These are phyloP conservation scores for Aythya fuligula DNA, from an alignment of 2,797 vertebrate genomes.

Conservation along the genomic window DNA sequence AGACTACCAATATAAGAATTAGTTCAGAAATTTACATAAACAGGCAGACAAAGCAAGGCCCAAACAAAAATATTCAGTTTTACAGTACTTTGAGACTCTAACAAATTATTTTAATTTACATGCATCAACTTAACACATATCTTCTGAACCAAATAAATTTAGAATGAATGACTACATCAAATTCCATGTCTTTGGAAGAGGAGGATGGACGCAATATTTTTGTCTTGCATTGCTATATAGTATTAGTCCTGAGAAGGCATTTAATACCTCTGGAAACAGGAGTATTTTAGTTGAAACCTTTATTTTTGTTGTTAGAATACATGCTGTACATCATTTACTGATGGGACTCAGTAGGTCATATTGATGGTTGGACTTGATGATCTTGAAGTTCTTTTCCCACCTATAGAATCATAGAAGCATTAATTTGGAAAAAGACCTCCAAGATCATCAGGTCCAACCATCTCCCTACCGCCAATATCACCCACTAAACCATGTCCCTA, in stretches of 20 bases:
- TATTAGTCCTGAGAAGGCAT: not conserved
- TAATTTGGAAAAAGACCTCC: too few relatives aligned
- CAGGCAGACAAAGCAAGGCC: not conserved
- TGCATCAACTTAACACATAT: not conserved
- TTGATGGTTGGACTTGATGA: not conserved
- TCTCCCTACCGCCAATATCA: too few relatives aligned
- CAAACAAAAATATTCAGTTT: not conserved
- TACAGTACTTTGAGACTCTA: not conserved
- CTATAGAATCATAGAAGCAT: too few relatives aligned
- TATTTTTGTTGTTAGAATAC: not conserved
- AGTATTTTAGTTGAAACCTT: not conserved
- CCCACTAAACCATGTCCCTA: too few relatives aligned
- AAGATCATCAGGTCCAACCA: too few relatives aligned
- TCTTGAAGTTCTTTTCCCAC: too few relatives aligned
- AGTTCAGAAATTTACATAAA: not conserved
- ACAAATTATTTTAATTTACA: not conserved
- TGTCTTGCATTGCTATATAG: not conserved
- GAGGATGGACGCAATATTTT: not conserved
- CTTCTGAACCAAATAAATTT: not conserved
- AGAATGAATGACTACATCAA: not conserved
- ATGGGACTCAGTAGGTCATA: not conserved
- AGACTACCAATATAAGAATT: not conserved
- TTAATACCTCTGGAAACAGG: not conserved
- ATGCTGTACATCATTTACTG: not conserved
- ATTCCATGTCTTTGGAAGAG: not conserved